Conservation (phyloP, 1,140 invertebrate genomes). For the Aradophagus sp. region DNA sequence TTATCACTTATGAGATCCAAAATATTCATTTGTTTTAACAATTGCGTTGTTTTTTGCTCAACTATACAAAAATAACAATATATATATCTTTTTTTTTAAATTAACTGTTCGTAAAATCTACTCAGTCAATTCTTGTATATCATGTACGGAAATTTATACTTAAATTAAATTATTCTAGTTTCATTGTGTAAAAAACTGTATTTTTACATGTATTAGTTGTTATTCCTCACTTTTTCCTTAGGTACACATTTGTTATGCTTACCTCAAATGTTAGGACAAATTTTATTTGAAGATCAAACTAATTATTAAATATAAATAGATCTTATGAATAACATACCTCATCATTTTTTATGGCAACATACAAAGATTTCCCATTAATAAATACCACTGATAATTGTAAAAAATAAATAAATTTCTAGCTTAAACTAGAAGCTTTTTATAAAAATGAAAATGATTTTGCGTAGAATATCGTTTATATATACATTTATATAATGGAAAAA, state of each 20-base stretch:
- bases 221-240: constrained; percentile 16
- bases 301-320: too few relatives aligned
- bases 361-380: neutral
- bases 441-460: too few relatives aligned
- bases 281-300: too few relatives aligned
- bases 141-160: constrained; percentile 20
- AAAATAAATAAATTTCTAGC: too few relatives aligned
- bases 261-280: too few relatives aligned
- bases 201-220: constrained; percentile 17
- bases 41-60: constrained; percentile 24
- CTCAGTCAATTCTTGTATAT: constrained; percentile 47
- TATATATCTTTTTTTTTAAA: constrained; percentile 39
- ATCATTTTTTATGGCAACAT: constrained; percentile 8
- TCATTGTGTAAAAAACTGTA: constrained; percentile 34
- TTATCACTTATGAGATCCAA: constrained; percentile 35
- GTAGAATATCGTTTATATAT: too few relatives aligned
- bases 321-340: constrained; percentile 1
- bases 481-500: constrained; percentile 4
- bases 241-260: constrained; percentile 21
- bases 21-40: constrained; percentile 24
- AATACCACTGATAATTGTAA: too few relatives aligned
- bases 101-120: constrained; percentile 40
- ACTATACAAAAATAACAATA: constrained; percentile 58
- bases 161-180: constrained; percentile 34
- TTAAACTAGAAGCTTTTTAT: too few relatives aligned